Base-by-base conservation (phyloP, 2,113 vertebrate species). In the Cyphomyrus discorhynchus region DNA sequence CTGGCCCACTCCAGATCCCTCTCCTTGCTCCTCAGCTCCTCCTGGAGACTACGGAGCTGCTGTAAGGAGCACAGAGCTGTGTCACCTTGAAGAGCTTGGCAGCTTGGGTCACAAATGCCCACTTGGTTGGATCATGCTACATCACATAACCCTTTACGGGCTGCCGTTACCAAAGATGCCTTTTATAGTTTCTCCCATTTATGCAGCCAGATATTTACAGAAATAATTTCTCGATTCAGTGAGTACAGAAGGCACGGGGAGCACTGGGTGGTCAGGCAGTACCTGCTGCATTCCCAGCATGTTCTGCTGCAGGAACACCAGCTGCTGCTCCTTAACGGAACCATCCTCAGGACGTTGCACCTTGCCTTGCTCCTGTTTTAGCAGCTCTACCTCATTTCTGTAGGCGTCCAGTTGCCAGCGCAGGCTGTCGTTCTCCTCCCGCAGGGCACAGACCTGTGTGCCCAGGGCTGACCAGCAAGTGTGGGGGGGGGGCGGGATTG, bases 271-370 rank as follows among this genome's bases (percentile, higher is more conserved):
- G 70, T 19, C 21, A 13, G 45, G 42, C 82, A 7, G 21, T 95
- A 99, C 98, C 97, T 99, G 98, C 93, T 99, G 98, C 98, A 98
- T 97, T 95, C 94, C 96, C 94, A 97, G 96, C 96, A 99, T 95
- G 10, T 95, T 97, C 91, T 99, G 97, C 93, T 98, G 97, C 82
- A 99, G 97, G 92, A 98, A 97, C 92, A 97, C 97, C 15, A 98
- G 94, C 92, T 98, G 97, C 83, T 96, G 97, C 56, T 96, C 95
- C 15, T 97, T 96, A 0, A 94, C 95, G 91, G 97, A 95, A 70
- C 95, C 96, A 10, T 98, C 97, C 7, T 98, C 97, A 0, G 94
- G 94, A 1, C 95, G 95, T 11, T 96, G 95, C 3, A 95, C 92
- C 89, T 95, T 96, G 24, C 95, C 96, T 86, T 98, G 97, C 83